A percentile compares a stretch with the other conserved stretches of the same genome.
phyloP scores from a whole-genome alignment of 1,140 invertebrate species.

The Eumeta japonica region DNA sequence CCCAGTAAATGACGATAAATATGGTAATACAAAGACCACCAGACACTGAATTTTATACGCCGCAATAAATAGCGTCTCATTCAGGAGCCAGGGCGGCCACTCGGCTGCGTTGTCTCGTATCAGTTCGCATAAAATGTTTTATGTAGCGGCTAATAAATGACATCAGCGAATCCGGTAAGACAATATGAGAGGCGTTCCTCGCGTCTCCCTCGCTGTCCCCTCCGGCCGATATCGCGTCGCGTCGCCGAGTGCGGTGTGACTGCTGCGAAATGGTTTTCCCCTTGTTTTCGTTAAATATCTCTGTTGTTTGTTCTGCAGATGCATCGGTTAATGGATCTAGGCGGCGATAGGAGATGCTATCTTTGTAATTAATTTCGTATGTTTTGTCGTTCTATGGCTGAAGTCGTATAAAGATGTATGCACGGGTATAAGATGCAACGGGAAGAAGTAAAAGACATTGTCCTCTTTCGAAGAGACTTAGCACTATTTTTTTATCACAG shows the following conservation, averaged over 20 bases:
- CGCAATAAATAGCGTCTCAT: conserved; percentile 43
- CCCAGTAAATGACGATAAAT: too few relatives aligned
- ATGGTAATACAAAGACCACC: not conserved
- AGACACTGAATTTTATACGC: conserved; percentile 33
- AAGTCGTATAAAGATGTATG: not conserved
- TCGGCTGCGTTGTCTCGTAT: conserved; percentile 33
- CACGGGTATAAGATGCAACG: too few relatives aligned
- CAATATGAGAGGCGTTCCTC: conserved; percentile 47
- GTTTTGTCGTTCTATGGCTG: not conserved
- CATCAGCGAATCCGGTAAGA: conserved; percentile 55
- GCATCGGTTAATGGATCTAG: conserved; percentile 38
- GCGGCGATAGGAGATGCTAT: conserved; percentile 10
- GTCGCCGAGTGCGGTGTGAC: conserved; percentile 37
- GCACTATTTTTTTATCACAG: too few relatives aligned
- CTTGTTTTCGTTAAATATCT: conserved; percentile 38
- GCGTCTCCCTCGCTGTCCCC: conserved; percentile 42
- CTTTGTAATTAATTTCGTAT: not conserved
- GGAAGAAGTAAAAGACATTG: too few relatives aligned
- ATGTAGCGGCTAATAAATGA: conserved; percentile 58
- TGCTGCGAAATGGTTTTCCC: conserved; percentile 32
- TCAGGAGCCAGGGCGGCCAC: conserved; percentile 28
- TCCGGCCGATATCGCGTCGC: conserved; percentile 45
- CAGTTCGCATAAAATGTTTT: conserved; percentile 54
- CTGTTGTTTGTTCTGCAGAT: conserved; percentile 34
- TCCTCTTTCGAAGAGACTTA: too few relatives aligned